Evolutionary conservation across 2,797 vertebrate genomes (phyloP).

Genomic region (Trachops cirrhosus): DNA sequence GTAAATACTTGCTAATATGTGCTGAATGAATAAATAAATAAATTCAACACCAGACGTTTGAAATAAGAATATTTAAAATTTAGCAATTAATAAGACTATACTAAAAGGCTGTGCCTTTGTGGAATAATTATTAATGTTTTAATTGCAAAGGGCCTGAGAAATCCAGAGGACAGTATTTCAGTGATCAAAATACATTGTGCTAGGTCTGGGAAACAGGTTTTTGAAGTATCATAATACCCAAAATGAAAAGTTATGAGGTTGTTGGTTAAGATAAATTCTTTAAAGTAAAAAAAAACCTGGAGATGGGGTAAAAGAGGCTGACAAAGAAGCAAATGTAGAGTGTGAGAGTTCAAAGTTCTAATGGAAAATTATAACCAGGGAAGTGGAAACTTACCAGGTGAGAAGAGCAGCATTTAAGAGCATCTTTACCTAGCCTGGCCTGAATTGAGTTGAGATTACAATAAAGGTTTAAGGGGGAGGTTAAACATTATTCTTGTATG

Average conservation of each 20-base stretch:
- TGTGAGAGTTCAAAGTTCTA: not conserved
- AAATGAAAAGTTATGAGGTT: not conserved
- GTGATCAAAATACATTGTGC: not conserved
- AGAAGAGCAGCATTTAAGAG: not conserved
- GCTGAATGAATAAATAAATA: not conserved
- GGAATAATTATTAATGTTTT: slow-evolving; percentile 32
- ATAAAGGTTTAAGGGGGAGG: not conserved
- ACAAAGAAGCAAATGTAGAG: not conserved
- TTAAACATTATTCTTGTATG: not conserved
- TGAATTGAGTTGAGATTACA: not conserved
- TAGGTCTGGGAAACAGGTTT: not conserved
- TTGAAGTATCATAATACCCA: not conserved
- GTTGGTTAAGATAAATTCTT: not conserved
- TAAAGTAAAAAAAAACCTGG: not conserved
- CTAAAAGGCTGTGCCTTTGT: not conserved
- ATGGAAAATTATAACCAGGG: not conserved
- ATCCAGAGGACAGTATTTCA: not conserved
- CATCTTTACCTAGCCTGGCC: not conserved
- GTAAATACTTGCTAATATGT: not conserved
- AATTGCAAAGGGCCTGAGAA: not conserved
- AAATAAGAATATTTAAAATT: not conserved
- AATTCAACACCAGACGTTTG: not conserved
- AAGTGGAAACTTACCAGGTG: not conserved
- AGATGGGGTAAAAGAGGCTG: not conserved
- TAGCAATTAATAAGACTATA: not conserved